Conservation (phyloP, 2,888 invertebrate species). For the Drosophila prostipennis region DNA sequence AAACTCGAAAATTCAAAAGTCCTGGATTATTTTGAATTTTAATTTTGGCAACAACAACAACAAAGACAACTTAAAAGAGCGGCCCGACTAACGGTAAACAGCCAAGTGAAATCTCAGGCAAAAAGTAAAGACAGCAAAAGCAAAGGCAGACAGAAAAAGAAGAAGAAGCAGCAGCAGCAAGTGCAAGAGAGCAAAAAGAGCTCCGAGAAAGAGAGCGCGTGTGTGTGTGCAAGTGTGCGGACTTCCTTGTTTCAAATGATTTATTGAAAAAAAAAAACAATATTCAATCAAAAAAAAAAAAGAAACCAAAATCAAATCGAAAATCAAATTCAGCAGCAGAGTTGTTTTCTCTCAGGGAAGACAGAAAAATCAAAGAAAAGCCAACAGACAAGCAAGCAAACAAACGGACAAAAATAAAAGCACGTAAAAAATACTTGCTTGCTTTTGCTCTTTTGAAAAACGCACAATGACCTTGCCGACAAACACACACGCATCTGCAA, state of each 20-base stretch:
- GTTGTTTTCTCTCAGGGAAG: not conserved
- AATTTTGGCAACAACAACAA: slow-evolving; percentile 51
- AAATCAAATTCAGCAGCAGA: slow-evolving; percentile 3
- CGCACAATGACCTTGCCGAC: slow-evolving; percentile 82
- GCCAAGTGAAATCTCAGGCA: slow-evolving; percentile 73
- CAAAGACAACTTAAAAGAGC: slow-evolving; percentile 28
- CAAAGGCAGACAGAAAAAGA: slow-evolving; percentile 28
- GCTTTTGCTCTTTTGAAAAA: slow-evolving; percentile 8
- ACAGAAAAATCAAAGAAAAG: not conserved
- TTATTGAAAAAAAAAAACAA: not conserved
- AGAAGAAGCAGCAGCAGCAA: slow-evolving; percentile 19
- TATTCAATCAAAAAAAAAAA: not conserved
- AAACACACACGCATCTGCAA: slow-evolving; percentile 71
- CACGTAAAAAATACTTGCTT: slow-evolving; percentile 6
- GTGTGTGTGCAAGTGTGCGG: not conserved
- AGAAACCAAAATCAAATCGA: slow-evolving; percentile 10
- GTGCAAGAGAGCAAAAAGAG: slow-evolving; percentile 31
- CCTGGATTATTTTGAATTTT: slow-evolving; percentile 82
- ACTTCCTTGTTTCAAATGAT: slow-evolving; percentile 14
- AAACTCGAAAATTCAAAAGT: slow-evolving; percentile 74
- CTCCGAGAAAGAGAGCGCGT: slow-evolving; percentile 25
- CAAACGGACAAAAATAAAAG: slow-evolving; percentile 10
- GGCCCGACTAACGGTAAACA: slow-evolving; percentile 44
- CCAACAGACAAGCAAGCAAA: no score
- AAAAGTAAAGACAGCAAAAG: slow-evolving; percentile 32